A percentile compares a stretch with the other conserved stretches of the same genome.
Conservation (phyloP, 2,888 invertebrate genomes). For the Microplitis manilae region DNA sequence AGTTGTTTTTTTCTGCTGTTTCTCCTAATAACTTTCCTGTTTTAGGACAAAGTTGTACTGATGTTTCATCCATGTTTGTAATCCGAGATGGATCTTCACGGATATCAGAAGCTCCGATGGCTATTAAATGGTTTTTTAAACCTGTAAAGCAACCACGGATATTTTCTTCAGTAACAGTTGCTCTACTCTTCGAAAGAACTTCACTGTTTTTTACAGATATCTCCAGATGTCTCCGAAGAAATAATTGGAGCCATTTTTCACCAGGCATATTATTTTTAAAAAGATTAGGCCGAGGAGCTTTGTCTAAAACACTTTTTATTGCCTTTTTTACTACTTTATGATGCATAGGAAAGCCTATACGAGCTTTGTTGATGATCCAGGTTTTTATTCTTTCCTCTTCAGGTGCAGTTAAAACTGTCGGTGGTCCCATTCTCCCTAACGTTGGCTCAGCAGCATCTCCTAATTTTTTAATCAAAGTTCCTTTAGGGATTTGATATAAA, state of each 20-base stretch:
- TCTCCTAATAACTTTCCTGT: slow-evolving; percentile 48
- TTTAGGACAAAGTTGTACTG: slow-evolving; percentile 45
- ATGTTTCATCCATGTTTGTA: slow-evolving; percentile 54
- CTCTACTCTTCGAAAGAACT: background rate
- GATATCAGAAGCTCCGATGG: background rate
- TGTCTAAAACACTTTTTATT: slow-evolving; percentile 58
- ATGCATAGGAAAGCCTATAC: slow-evolving; percentile 55
- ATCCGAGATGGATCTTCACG: slow-evolving; percentile 27
- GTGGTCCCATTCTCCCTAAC: no score
- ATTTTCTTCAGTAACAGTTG: background rate
- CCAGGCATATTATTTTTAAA: slow-evolving; percentile 9
- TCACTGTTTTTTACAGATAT: background rate
- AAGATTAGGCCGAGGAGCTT: slow-evolving; percentile 68
- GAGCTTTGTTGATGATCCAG: slow-evolving; percentile 40
- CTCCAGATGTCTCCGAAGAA: background rate
- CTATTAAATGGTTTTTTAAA: background rate
- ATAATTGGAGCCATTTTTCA: background rate
- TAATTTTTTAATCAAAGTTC: no score
- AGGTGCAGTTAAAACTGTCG: no score
- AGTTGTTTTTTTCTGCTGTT: slow-evolving; percentile 40
- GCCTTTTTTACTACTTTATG: slow-evolving; percentile 50
- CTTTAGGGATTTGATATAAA: no score
- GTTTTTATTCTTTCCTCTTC: no score
- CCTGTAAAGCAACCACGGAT: background rate
- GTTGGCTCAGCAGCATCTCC: no score